These are phyloP conservation scores for Zygothrica quintamaculata DNA, from an alignment of 2,888 invertebrate species.

Conservation along the genomic window DNA sequence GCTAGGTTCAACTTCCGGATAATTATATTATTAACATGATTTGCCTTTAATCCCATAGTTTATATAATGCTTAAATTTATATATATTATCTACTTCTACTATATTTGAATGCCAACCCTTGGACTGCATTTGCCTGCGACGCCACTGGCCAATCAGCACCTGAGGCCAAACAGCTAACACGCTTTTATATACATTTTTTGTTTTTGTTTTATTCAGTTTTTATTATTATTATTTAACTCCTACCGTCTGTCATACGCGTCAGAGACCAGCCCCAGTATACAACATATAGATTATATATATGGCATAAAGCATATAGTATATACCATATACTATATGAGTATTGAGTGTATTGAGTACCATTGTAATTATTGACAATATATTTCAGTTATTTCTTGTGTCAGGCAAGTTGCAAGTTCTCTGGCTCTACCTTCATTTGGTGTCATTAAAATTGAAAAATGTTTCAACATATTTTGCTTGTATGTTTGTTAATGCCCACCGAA, in stretches of 20 bases:
- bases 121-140: neutral
- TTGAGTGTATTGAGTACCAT: slow-evolving; percentile 42
- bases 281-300: too few relatives aligned
- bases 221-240: slow-evolving; percentile 67
- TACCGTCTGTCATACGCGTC: slow-evolving; percentile 78
- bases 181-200: too few relatives aligned
- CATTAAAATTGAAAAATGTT: slow-evolving; percentile 74
- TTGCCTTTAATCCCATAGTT: too few relatives aligned
- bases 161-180: slow-evolving; percentile 57
- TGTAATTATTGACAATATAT: slow-evolving; percentile 81
- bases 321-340: too few relatives aligned
- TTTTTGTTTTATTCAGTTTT: too few relatives aligned
- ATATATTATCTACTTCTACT: too few relatives aligned
- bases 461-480: slow-evolving; percentile 54
- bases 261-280: slow-evolving; percentile 63
- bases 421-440: slow-evolving; percentile 63
- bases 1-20: too few relatives aligned
- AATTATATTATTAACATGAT: too few relatives aligned
- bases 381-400: slow-evolving; percentile 73
- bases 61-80: too few relatives aligned
- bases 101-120: slow-evolving; percentile 6
- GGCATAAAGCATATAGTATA: too few relatives aligned
- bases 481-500: slow-evolving; percentile 60
- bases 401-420: slow-evolving; percentile 8
- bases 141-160: slow-evolving; percentile 40